These are phyloP conservation scores for Xiphorhynchus erythropygius DNA, from an alignment of 2,797 vertebrate genomes.

Conservation along the genomic window DNA sequence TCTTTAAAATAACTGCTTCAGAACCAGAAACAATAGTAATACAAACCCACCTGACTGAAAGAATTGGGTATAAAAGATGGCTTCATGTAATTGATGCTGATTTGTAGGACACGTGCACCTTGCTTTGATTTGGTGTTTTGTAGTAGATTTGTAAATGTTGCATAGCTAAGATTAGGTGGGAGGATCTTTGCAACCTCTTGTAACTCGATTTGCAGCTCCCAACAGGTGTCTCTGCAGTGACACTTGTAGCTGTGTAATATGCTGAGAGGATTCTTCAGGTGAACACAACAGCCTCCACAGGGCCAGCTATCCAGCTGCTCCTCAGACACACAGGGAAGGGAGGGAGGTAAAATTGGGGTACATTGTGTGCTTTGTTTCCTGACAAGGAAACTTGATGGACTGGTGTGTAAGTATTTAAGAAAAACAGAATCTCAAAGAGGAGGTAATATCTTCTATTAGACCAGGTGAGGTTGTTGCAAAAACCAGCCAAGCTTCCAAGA, in stretches of 20 bases:
- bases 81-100: not conserved
- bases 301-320: not conserved
- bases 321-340: not conserved
- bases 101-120: not conserved
- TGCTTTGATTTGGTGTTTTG: not conserved
- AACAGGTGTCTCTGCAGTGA: not conserved
- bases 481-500: not conserved
- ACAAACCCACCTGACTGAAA: not conserved
- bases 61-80: not conserved
- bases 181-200: not conserved
- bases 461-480: not conserved
- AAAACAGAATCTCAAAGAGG: not conserved
- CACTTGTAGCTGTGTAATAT: not conserved
- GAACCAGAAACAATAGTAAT: too few species aligned
- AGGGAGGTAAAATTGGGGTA: not conserved
- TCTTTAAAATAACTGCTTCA: not conserved
- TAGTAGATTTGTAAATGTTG: not conserved
- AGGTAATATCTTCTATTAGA: not conserved
- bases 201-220: not conserved
- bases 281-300: not conserved
- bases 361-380: not conserved
- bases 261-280: not conserved
- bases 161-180: not conserved
- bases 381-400: accelerated
- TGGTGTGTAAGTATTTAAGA: not conserved